These are phyloP conservation scores for Troides aeacus DNA, from an alignment of 2,888 invertebrate genomes.

Conservation along the genomic window DNA sequence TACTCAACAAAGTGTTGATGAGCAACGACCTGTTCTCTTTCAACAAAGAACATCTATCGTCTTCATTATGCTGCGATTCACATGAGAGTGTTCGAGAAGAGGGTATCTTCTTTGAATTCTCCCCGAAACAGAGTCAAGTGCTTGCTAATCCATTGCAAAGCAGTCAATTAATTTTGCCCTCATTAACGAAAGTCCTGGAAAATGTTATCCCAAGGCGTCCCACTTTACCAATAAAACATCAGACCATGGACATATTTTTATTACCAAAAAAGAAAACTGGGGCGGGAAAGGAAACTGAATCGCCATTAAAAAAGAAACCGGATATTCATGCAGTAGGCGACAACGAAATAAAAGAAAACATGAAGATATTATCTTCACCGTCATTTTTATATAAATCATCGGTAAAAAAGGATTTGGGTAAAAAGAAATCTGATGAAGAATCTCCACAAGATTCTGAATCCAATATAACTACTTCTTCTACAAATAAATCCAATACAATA, in stretches of 20 bases:
- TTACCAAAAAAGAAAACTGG: slow-evolving; percentile 59
- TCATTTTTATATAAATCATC: slow-evolving; percentile 39
- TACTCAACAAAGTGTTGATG: slow-evolving; percentile 57
- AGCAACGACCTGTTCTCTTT: slow-evolving; percentile 55
- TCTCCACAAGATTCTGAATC: slow-evolving; percentile 33
- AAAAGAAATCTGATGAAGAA: slow-evolving; percentile 39
- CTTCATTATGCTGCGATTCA: slow-evolving; percentile 61
- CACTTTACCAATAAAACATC: slow-evolving; percentile 44
- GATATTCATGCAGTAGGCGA: slow-evolving; percentile 57
- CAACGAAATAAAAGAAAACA: slow-evolving; percentile 48
- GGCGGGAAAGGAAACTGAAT: slow-evolving; percentile 26
- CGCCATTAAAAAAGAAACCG: slow-evolving; percentile 38
- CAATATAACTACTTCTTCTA: slow-evolving; percentile 28
- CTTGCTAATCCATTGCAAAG: slow-evolving; percentile 29
- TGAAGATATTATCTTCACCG: slow-evolving; percentile 35
- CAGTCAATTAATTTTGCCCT: slow-evolving; percentile 40
- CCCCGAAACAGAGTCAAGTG: slow-evolving; percentile 42
- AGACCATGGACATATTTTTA: slow-evolving; percentile 60
- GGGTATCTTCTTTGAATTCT: slow-evolving; percentile 54
- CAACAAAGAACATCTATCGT: slow-evolving; percentile 49
- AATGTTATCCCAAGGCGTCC: slow-evolving; percentile 42
- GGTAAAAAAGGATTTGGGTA: slow-evolving; percentile 53
- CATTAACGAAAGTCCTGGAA: slow-evolving; percentile 45
- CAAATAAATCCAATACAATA: slow-evolving; percentile 16
- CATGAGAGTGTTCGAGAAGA: slow-evolving; percentile 61